phyloP scores from a whole-genome alignment of 2,797 vertebrate species.

The Macropus fuliginosus region DNA sequence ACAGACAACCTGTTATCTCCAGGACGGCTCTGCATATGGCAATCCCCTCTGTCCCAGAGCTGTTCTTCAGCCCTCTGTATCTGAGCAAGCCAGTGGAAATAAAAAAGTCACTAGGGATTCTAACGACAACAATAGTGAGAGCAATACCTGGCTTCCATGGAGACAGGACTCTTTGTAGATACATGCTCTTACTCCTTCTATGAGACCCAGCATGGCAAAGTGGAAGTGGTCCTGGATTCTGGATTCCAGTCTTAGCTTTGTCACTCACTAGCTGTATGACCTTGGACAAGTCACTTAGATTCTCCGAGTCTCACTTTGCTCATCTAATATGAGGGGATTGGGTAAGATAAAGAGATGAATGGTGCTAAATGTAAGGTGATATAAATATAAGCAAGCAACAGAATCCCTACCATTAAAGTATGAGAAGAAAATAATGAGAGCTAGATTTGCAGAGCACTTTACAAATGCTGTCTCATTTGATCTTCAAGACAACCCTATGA shows the following conservation, averaged over 20 bases:
- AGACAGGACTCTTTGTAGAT: slow-evolving; percentile 11
- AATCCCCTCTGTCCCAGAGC: slow-evolving; percentile 56
- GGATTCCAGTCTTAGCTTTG: slow-evolving; percentile 28
- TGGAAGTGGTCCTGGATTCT: background rate
- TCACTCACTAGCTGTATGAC: background rate
- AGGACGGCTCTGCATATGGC: slow-evolving; percentile 72
- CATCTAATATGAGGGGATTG: background rate
- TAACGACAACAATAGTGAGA: background rate
- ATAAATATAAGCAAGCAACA: background rate
- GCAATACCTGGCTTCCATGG: slow-evolving; percentile 46
- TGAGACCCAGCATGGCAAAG: background rate
- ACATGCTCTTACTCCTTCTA: background rate
- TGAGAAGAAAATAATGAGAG: background rate
- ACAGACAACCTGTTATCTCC: slow-evolving; percentile 87
- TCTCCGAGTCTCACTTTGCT: slow-evolving; percentile 21
- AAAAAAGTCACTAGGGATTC: slow-evolving; percentile 66
- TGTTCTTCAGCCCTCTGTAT: slow-evolving; percentile 64
- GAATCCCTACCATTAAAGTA: background rate
- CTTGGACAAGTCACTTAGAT: slow-evolving; percentile 47
- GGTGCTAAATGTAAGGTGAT: background rate
- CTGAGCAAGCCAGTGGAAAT: slow-evolving; percentile 55
- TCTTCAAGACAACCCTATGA: background rate
- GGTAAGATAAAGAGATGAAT: background rate
- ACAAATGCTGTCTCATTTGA: no score
- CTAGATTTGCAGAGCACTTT: background rate